These are phyloP conservation scores for Motacilla tschutschensis DNA, from an alignment of 2,113 vertebrate species.

Conservation along the genomic window DNA sequence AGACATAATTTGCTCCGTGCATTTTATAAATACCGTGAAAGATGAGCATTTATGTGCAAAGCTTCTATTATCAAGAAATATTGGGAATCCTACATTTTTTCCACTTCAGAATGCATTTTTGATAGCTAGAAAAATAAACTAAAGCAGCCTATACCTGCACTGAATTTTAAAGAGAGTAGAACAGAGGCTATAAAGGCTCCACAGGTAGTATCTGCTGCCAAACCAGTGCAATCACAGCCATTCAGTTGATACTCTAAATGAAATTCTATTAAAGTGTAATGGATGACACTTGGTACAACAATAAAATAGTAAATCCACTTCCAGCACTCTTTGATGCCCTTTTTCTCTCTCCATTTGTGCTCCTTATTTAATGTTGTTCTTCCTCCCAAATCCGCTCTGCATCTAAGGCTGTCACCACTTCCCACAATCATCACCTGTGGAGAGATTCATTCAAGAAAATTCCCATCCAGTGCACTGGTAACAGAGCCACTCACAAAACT, in stretches of 20 bases:
- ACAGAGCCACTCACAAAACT: not conserved
- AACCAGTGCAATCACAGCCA: not conserved
- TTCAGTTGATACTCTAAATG: conserved; percentile 3
- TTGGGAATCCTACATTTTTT: not conserved
- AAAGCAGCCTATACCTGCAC: not conserved
- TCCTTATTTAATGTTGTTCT: not conserved
- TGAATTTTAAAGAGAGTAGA: not conserved
- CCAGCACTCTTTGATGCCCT: not conserved
- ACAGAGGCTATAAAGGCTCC: not conserved
- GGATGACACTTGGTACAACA: not conserved
- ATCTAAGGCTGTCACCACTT: not conserved
- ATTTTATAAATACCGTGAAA: not conserved
- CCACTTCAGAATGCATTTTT: not conserved
- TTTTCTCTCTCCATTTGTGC: not conserved
- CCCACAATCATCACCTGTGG: not conserved
- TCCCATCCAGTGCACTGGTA: not conserved
- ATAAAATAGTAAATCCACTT: conserved; percentile 9
- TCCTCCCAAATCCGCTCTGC: rapidly evolving
- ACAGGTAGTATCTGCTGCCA: not conserved
- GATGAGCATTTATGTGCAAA: not conserved
- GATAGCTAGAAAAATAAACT: not conserved
- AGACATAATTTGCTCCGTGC: not conserved
- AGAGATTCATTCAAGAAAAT: not conserved
- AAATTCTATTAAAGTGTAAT: conserved; percentile 2
- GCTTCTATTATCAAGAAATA: not conserved